Conservation (phyloP, 2,797 vertebrate species). For the Esox masquinongy region DNA sequence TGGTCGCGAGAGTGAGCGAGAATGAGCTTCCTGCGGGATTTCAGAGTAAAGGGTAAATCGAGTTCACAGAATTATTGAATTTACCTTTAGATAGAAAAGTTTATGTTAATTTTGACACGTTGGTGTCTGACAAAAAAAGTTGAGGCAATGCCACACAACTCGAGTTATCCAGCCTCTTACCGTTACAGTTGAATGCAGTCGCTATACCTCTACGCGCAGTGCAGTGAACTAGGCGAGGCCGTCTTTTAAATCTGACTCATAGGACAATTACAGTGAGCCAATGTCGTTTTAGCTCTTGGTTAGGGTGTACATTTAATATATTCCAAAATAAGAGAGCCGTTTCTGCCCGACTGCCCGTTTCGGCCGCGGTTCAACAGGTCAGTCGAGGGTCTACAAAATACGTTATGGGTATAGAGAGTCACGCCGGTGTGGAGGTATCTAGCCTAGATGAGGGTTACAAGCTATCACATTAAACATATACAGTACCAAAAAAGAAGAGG, state of each 20-base stretch:
- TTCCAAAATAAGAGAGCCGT: slow-evolving; percentile 43
- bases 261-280: slow-evolving; percentile 52
- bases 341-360: slow-evolving; percentile 17
- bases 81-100: not conserved
- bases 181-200: slow-evolving; percentile 14
- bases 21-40: not conserved
- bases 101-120: not conserved
- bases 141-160: slow-evolving; percentile 18
- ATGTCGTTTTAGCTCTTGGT: slow-evolving; percentile 41
- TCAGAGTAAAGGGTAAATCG: not conserved
- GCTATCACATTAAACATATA: not conserved
- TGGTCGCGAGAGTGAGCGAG: slow-evolving; percentile 1
- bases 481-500: slow-evolving; percentile 25
- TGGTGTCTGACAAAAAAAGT: slow-evolving; percentile 21
- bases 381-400: not conserved
- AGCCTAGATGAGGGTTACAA: not conserved
- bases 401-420: not conserved
- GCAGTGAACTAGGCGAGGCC: not conserved
- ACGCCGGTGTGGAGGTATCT: not conserved
- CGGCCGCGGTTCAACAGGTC: not conserved
- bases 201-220: slow-evolving; percentile 32
- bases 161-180: not conserved
- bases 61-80: not conserved
- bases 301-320: slow-evolving; percentile 36
- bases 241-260: slow-evolving; percentile 62